Evolutionary conservation across 64 coral and sea anemone genomes (phyloP), one percentile per base, ranked within the genome.

Genomic region (Pocillopora verrucosa): DNA sequence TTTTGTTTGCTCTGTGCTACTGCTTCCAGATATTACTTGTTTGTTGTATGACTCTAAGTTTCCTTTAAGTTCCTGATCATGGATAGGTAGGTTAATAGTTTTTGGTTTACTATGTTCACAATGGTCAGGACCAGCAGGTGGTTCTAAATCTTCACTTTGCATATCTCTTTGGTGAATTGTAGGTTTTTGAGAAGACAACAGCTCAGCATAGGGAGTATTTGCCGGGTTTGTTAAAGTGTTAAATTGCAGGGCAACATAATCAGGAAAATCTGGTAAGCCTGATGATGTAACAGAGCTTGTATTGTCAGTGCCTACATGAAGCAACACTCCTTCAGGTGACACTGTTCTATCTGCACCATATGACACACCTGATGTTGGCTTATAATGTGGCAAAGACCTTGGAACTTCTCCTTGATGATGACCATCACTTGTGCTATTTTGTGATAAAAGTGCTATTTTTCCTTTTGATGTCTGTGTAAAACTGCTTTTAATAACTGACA

Each of bases 261-360:
- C 86, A n/a, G 86, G 72, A 38, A 76, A 88, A 62, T 88, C 75
- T 76, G 86, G 72, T 20, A 75, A 36, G 19, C 60, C 73, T 11
- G 86, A 88, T 25, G 58, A n/a, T 2, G 35, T 22, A 19, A 63
- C 19, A 35, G 20, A 1, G 59, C 41, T 75, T 59, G 9, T 24
- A 11, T 15, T 37, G 17, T 12, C 60, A 36, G 59, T 14, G 15
- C 13, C 20, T 16, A 34, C 15, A 34, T 36, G 10, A 45, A 61
- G n/a, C 20, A 24, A 11, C 20, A 70, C 11, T 20, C 10, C n/a
- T 22, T 24, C 67, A 24, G 12, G 11, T 13, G 61, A 35, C 15
- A 62, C 24, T 63, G 58, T 63, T 62, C 36, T n/a, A 63, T 11
- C 19, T 61, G 19, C 61, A 65, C 11, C 16, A 19, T 56, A 9